phyloP scores from a whole-genome alignment of 2,888 invertebrate species.

The Bombyx huttoni region DNA sequence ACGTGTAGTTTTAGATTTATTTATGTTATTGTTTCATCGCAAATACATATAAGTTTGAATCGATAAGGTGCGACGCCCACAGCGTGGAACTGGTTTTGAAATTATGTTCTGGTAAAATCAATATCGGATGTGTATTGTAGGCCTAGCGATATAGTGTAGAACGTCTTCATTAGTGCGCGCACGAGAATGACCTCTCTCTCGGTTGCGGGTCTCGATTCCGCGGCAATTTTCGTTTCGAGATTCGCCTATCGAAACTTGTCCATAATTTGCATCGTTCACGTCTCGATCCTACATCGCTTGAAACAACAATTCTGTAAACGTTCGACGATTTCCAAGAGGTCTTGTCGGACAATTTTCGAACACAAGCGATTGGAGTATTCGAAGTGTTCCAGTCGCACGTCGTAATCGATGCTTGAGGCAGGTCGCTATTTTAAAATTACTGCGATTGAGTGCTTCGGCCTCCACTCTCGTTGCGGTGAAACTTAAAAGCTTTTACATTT shows the following conservation, averaged over 20 bases:
- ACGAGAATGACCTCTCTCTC: conserved; percentile 44
- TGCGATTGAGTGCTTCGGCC: conserved; percentile 38
- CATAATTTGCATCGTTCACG: conserved; percentile 51
- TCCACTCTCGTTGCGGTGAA: conserved; percentile 41
- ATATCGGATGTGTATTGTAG: conserved; percentile 44
- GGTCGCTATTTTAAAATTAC: conserved; percentile 64
- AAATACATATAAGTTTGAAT: conserved; percentile 1
- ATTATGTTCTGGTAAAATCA: conserved; percentile 62
- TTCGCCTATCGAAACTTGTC: conserved; percentile 32
- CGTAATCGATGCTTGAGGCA: conserved; percentile 58
- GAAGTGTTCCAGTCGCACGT: conserved; percentile 35
- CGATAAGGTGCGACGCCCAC: conserved; percentile 18
- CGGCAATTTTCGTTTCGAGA: conserved; percentile 50
- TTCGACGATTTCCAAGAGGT: conserved; percentile 47
- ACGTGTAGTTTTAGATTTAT: conserved; percentile 13
- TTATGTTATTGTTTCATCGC: background rate
- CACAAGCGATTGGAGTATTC: conserved; percentile 37
- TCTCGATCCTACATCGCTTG: background rate
- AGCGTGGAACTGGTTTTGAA: conserved; percentile 31
- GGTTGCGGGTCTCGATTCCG: conserved; percentile 33
- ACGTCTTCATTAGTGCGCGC: conserved; percentile 63
- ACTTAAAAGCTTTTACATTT: conserved; percentile 41
- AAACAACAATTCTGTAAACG: conserved; percentile 46
- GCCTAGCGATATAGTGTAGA: conserved; percentile 46
- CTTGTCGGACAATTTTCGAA: conserved; percentile 54